These are phyloP conservation scores for Synchiropus splendidus DNA, from an alignment of 2,113 vertebrate species.

Conservation along the genomic window DNA sequence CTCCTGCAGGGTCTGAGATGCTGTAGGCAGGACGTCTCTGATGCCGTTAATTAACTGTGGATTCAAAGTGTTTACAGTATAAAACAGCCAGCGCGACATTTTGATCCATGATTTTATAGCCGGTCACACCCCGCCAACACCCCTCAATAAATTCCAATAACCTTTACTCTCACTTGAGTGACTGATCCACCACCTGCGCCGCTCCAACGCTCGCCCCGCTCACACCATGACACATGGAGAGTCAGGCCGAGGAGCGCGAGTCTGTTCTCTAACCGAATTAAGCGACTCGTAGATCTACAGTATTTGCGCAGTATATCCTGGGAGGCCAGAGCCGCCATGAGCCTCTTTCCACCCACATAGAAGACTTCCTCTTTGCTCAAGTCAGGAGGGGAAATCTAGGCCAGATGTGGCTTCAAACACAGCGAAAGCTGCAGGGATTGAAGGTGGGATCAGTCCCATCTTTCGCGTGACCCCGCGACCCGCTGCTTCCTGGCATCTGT, in stretches of 20 bases:
- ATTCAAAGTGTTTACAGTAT: no score
- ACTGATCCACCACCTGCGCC: no score
- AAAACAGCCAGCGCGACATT: no score
- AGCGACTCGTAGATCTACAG: conserved; percentile 36
- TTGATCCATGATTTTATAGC: no score
- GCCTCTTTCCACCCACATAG: conserved; percentile 41
- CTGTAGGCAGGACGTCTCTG: no score
- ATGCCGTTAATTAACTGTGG: no score
- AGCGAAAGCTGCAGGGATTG: conserved; percentile 57
- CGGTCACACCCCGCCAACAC: no score
- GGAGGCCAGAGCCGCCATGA: conserved; percentile 33
- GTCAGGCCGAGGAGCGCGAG: conserved; percentile 15
- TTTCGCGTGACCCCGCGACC: conserved; percentile 56
- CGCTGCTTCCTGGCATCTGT: conserved; percentile 56
- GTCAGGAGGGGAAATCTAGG: conserved; percentile 53
- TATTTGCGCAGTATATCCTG: conserved; percentile 45
- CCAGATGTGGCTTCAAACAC: conserved; percentile 70
- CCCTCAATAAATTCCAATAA: no score
- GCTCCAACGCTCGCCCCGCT: no score
- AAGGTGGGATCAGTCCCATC: conserved; percentile 61
- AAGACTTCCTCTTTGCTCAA: conserved; percentile 57
- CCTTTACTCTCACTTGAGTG: conserved; percentile 1
- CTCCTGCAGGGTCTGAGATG: no score
- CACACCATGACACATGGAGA: conserved; percentile 1
- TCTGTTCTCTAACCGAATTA: conserved; percentile 10